Base-by-base conservation (phyloP, 2,797 vertebrate species). In the Enteromius paludinosus region DNA sequence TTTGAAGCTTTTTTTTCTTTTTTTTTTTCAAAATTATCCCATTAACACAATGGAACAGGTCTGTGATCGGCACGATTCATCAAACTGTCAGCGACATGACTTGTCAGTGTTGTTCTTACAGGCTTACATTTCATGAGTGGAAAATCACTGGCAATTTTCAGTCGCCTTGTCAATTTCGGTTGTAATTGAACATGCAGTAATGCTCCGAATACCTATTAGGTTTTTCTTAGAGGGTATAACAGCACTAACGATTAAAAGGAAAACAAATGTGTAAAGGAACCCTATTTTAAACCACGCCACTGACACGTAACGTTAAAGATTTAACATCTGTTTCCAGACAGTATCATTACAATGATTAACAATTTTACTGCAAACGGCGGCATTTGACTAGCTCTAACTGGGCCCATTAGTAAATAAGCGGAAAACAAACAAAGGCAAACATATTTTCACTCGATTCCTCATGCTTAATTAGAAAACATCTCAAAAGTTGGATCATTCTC, bases 121-220 rank as follows among this genome's bases (percentile, higher is more conserved):
- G 84, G 64, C 83, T 52, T 70, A 68, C 78, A 76, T 82, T 82
- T 82, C 79, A 79, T 69, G 83, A 84, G 78, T 69, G 84, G 62
- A 84, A 84, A 86, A 86, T 83, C 78, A 83, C 85, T 78, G 82
- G 72, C 73, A 81, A 81, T 85, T 84, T 80, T 85, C 73, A 76
- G 79, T 64, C 14, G 41, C 35, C 66, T 70, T 79, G 86, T 86
- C 82, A 78, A 84, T 83, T 88, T 84, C 20, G 73, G 30, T 82
- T 61, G 54, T 82, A 87, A 87, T 52, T 85, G 86, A 83, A 83
- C 81, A 82, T 38, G 68, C 52, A 68, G 78, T 75, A 76, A 64
- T 69, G 59, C 68, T 73, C 62, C 30, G 25, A 84, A 49, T 70
- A 78, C 38, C 75, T 47, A 75, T 83, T 81, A 70, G 68, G 78